These are phyloP conservation scores for Sylvietta virens DNA, from an alignment of 2,113 vertebrate genomes.

Conservation along the genomic window DNA sequence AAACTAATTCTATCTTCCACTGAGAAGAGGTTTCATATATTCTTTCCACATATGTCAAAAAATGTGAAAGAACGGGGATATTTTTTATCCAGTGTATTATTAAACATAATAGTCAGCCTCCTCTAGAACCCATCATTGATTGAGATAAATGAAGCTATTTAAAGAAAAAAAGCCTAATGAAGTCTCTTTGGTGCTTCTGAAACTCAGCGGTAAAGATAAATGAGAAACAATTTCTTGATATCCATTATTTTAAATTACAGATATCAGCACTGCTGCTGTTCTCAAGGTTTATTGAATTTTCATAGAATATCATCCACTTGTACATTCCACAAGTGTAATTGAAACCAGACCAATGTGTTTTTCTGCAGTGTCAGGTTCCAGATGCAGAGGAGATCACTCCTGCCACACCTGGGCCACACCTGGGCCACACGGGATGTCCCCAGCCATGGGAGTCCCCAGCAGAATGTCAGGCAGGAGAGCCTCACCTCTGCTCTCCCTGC, in stretches of 20 bases:
- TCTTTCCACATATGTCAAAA: background rate
- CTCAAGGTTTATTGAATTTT: conserved; percentile 77
- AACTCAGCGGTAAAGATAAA: conserved; percentile 82
- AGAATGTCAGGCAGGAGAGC: fast-evolving
- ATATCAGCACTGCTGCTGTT: conserved; percentile 71
- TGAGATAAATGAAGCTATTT: conserved; percentile 82
- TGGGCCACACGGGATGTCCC: fast-evolving
- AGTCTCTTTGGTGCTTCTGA: conserved; percentile 75
- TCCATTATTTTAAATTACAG: conserved; percentile 84
- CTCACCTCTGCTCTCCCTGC: background rate
- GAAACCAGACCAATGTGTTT: background rate
- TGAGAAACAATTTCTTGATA: conserved; percentile 82
- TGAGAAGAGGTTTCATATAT: background rate
- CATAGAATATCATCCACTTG: conserved; percentile 57
- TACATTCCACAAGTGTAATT: background rate
- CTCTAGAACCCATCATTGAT: conserved; percentile 78
- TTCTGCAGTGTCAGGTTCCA: background rate
- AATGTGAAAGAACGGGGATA: background rate
- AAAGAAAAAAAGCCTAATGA: conserved; percentile 70
- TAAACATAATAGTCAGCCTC: conserved; percentile 72
- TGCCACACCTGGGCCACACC: background rate
- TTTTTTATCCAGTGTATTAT: conserved; percentile 47
- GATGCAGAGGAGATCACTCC: background rate
- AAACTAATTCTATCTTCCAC: background rate
- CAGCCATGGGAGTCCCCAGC: background rate